These are phyloP conservation scores for Ranitomeya imitator DNA, from an alignment of 2,113 vertebrate genomes.

Conservation along the genomic window DNA sequence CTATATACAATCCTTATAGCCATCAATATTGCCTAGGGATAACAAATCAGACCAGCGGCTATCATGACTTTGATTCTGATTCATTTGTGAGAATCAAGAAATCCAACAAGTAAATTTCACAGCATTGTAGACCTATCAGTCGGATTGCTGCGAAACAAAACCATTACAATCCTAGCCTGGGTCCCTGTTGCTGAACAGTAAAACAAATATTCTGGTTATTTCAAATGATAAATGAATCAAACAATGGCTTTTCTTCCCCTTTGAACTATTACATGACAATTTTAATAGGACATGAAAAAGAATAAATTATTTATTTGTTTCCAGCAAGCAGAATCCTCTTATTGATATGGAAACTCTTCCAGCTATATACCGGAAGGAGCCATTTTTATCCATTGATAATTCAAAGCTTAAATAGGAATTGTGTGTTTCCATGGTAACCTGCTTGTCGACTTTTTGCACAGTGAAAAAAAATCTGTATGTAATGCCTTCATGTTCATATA, in stretches of 20 bases:
- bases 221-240: neutral
- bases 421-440: constrained; percentile 53
- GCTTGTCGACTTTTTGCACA: constrained; percentile 47
- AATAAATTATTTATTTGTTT: constrained; percentile 9
- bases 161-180: neutral
- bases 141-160: neutral
- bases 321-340: constrained; percentile 22
- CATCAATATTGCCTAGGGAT: neutral
- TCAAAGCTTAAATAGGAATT: constrained; percentile 46
- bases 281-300: neutral
- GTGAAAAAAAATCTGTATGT: constrained; percentile 38
- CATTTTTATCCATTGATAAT: constrained; percentile 47
- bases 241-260: neutral
- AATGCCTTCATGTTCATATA: constrained; percentile 44
- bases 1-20: neutral
- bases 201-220: neutral
- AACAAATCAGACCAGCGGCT: neutral
- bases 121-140: neutral
- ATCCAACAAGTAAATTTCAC: neutral
- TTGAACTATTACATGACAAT: neutral
- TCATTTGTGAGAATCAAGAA: neutral
- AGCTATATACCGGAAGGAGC: constrained; percentile 8
- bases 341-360: constrained; percentile 36
- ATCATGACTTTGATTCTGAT: neutral
- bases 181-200: neutral